Evolutionary conservation across 2,888 invertebrate species (phyloP).

Genomic region (Torymus aiolomorphi): DNA sequence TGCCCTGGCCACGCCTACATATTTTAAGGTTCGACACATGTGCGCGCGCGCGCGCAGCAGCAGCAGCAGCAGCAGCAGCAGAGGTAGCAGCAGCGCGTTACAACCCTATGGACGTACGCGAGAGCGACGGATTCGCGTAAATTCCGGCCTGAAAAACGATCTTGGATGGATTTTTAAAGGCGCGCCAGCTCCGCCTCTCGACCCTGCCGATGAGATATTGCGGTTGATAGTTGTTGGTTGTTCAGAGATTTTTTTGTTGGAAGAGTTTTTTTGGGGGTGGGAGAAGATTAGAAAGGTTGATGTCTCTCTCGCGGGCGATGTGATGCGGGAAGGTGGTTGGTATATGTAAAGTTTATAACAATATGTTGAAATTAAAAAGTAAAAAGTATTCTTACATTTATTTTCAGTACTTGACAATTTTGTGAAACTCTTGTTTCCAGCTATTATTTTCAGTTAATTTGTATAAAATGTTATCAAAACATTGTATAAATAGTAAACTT

Average conservation of each 20-base stretch:
- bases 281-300: too few species aligned
- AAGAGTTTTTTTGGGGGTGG: neutral
- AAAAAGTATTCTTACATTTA: too few species aligned
- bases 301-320: too few species aligned
- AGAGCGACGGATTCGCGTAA: slow-evolving; percentile 47
- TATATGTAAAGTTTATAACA: too few species aligned
- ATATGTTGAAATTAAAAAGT: too few species aligned
- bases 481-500: too few species aligned
- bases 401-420: too few species aligned
- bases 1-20: slow-evolving; percentile 75
- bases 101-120: slow-evolving; percentile 41
- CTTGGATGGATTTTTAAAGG: slow-evolving; percentile 69
- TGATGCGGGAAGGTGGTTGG: too few species aligned
- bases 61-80: slow-evolving; percentile 47
- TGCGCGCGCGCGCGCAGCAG: slow-evolving; percentile 64
- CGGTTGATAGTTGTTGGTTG: neutral
- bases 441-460: too few species aligned
- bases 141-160: slow-evolving; percentile 72
- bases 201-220: neutral
- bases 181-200: slow-evolving; percentile 45
- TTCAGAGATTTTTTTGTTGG: neutral
- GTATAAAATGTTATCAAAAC: too few species aligned
- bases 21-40: slow-evolving; percentile 76
- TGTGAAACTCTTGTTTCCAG: too few species aligned
- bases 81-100: neutral